Conservation (phyloP, 2,113 vertebrate genomes). For the Mesocricetus auratus region DNA sequence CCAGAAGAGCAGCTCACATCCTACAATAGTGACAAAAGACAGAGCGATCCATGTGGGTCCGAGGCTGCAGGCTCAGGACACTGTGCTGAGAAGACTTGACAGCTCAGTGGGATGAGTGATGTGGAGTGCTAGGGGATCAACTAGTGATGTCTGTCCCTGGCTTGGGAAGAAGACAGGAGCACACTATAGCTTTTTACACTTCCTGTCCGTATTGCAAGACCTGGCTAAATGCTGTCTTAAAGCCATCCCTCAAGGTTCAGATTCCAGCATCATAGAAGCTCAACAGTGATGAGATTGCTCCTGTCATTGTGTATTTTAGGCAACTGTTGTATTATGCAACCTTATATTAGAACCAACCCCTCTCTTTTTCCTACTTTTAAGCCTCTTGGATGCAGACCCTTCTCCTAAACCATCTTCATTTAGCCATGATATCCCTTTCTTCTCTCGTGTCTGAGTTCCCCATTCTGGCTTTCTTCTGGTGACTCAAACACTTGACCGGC, state of each 20-base stretch:
- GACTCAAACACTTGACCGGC: too few relatives aligned
- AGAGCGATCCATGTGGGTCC: not conserved
- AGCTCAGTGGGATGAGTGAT: not conserved
- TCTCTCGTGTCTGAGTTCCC: not conserved
- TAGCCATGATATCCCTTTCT: not conserved
- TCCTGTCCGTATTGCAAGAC: not conserved
- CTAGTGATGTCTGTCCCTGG: not conserved
- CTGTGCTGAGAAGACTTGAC: not conserved
- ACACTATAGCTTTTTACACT: not conserved
- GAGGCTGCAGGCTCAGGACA: not conserved
- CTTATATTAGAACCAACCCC: not conserved
- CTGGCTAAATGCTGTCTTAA: not conserved
- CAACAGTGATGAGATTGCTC: not conserved
- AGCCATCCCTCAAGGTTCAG: not conserved
- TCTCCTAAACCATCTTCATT: not conserved
- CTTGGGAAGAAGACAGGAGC: not conserved
- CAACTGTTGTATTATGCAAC: not conserved
- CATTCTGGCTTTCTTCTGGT: not conserved
- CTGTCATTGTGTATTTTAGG: not conserved
- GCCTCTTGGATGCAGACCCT: not conserved
- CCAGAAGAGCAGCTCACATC: not conserved
- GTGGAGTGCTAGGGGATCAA: too few relatives aligned
- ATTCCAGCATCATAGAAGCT: not conserved
- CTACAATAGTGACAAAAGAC: not conserved
- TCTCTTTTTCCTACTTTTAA: not conserved